Evolutionary conservation across 2,888 invertebrate genomes (phyloP).

Genomic region (Drosophila nr. perissopoda): DNA sequence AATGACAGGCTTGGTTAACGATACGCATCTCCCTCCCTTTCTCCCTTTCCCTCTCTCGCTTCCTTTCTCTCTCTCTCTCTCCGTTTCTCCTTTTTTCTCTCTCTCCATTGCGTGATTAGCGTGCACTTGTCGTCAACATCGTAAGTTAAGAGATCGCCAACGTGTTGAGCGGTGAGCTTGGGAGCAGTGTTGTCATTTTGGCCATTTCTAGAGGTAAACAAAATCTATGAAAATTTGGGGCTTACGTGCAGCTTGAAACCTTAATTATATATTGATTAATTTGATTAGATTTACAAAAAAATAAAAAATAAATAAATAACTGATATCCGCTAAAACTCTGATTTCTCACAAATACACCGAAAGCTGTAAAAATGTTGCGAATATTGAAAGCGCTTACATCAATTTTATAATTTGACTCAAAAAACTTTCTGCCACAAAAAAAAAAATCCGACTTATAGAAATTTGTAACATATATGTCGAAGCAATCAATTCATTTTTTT

Average conservation of each 20-base stretch:
- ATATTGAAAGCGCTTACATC: neutral
- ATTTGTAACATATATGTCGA: neutral
- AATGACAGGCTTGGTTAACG: constrained; percentile 55
- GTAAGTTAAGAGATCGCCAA: constrained; percentile 50
- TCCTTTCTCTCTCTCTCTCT: neutral
- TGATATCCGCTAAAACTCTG: neutral
- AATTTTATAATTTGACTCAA: neutral
- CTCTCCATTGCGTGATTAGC: constrained; percentile 57
- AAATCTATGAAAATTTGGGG: neutral
- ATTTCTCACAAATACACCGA: neutral
- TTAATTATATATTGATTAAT: neutral
- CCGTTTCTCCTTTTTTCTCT: neutral
- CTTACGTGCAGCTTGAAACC: neutral
- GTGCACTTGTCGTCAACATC: constrained; percentile 67
- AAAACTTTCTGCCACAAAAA: neutral
- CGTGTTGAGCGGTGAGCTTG: neutral
- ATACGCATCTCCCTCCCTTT: neutral
- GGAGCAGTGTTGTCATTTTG: constrained; percentile 5
- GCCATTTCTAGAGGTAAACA: neutral
- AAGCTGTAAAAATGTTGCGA: neutral
- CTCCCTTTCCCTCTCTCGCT: neutral
- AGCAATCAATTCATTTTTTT: neutral
- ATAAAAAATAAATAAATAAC: neutral
- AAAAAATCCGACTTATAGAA: rapidly evolving
- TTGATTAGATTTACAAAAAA: neutral